Evolutionary conservation across 1,140 invertebrate species (phyloP).

Genomic region (Thrips palmi): DNA sequence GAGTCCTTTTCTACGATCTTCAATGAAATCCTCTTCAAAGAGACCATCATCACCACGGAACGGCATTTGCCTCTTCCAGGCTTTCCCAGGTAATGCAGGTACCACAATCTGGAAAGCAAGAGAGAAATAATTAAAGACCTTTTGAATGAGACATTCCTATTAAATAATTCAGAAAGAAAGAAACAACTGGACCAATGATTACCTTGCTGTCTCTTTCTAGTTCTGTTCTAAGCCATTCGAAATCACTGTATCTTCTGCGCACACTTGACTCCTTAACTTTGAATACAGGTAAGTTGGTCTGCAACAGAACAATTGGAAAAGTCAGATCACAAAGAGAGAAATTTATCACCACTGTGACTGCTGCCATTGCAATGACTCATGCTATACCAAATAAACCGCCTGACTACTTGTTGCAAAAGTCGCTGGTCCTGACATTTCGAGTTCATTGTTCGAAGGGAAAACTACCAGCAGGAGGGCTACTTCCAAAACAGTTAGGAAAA

Average conservation of each 20-base stretch:
- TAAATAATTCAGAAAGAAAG: slow-evolving; percentile 11
- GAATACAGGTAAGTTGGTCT: slow-evolving; percentile 99
- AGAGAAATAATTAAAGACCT: neutral
- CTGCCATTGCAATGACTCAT: neutral
- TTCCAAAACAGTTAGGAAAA: too few species aligned
- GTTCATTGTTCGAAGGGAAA: too few species aligned
- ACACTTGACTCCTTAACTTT: slow-evolving; percentile 99
- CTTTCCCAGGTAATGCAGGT: slow-evolving; percentile 91
- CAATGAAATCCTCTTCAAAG: slow-evolving; percentile 99
- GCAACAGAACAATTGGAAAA: slow-evolving; percentile 25
- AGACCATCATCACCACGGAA: slow-evolving; percentile 97
- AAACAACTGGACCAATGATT: slow-evolving; percentile 18
- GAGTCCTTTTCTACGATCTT: slow-evolving; percentile 92
- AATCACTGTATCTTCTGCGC: slow-evolving; percentile 94
- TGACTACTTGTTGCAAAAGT: too few species aligned
- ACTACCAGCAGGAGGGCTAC: too few species aligned
- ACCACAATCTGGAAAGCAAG: slow-evolving; percentile 72
- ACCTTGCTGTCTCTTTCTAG: slow-evolving; percentile 98
- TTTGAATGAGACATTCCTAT: slow-evolving; percentile 7
- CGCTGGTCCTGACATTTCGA: too few species aligned
- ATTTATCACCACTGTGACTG: slow-evolving; percentile 7
- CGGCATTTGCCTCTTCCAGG: slow-evolving; percentile 93
- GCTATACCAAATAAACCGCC: too few species aligned
- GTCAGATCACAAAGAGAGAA: neutral
- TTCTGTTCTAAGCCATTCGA: slow-evolving; percentile 98